A percentile compares a stretch with the other conserved stretches of the same genome.
These are phyloP conservation scores for Cryptoleucopteryx plumbea DNA, from an alignment of 2,113 vertebrate genomes.

Conservation along the genomic window DNA sequence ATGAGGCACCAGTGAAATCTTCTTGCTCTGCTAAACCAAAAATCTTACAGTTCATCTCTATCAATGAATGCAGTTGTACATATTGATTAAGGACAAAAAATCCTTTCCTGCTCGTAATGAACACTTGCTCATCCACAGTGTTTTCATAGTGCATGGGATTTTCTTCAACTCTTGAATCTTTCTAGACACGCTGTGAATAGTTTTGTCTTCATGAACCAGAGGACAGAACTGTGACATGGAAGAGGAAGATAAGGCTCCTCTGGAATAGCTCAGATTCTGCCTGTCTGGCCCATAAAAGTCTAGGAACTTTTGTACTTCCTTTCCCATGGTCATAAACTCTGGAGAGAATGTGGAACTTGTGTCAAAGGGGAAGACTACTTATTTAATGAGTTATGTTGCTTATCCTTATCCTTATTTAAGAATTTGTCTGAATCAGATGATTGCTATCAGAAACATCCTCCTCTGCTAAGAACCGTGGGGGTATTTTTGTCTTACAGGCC, in stretches of 20 bases:
- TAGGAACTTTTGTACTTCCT: conserved; percentile 44
- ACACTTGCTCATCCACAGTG: background rate
- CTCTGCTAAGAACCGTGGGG: background rate
- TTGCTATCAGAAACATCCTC: conserved; percentile 43
- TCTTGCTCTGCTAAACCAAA: background rate
- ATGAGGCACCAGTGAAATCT: background rate
- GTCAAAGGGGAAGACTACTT: conserved; percentile 33
- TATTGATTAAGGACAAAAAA: background rate
- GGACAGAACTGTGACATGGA: background rate
- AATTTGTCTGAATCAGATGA: conserved; percentile 38
- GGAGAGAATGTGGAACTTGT: conserved; percentile 40
- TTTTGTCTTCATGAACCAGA: background rate
- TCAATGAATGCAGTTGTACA: background rate
- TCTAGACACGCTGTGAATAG: conserved; percentile 9
- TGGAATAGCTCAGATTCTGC: conserved; percentile 40
- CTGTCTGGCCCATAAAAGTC: conserved; percentile 27
- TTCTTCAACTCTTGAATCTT: conserved; percentile 12
- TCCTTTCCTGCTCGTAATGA: background rate
- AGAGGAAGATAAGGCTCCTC: conserved; percentile 25
- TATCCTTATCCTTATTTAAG: conserved; percentile 33
- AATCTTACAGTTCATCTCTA: background rate
- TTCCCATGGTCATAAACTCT: conserved; percentile 62
- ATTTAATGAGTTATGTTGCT: conserved; percentile 46
- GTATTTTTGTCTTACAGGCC: background rate
- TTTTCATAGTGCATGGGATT: background rate